These are phyloP conservation scores for Folsomia candida DNA, from an alignment of 2,888 invertebrate species.

Conservation along the genomic window DNA sequence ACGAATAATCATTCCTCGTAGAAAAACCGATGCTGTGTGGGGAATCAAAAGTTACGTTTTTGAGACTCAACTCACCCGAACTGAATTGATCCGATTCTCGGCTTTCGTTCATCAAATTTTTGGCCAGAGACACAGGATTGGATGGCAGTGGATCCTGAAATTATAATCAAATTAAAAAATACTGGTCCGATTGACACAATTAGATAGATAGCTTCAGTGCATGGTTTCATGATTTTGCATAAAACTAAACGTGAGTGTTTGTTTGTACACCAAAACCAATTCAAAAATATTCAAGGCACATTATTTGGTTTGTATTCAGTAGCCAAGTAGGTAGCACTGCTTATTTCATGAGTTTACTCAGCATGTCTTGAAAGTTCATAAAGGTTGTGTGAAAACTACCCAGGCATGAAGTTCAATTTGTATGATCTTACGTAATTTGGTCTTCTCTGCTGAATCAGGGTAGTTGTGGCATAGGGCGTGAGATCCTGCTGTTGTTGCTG, in stretches of 20 bases:
- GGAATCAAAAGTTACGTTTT: background rate
- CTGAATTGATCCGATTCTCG: constrained; percentile 50
- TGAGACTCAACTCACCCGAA: constrained; percentile 42
- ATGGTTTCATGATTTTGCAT: too few relatives aligned
- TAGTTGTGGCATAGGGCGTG: constrained; percentile 75
- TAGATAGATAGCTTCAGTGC: too few relatives aligned
- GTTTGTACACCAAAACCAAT: too few relatives aligned
- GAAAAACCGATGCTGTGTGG: background rate
- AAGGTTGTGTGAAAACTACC: too few relatives aligned
- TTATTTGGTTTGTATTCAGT: too few relatives aligned
- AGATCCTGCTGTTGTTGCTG: constrained; percentile 64
- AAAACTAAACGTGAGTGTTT: too few relatives aligned
- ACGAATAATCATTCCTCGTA: background rate
- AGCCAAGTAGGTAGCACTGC: too few relatives aligned
- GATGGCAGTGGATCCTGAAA: constrained; percentile 47
- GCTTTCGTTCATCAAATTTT: constrained; percentile 43
- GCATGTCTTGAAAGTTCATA: too few relatives aligned
- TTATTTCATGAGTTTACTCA: too few relatives aligned
- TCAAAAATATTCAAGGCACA: too few relatives aligned
- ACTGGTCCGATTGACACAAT: background rate
- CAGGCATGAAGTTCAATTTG: too few relatives aligned
- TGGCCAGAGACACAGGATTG: constrained; percentile 40
- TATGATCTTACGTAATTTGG: constrained; percentile 50
- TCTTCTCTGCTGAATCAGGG: constrained; percentile 58
- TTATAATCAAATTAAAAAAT: background rate